Conservation (phyloP, 2,797 vertebrate genomes). For the Mus caroli region DNA sequence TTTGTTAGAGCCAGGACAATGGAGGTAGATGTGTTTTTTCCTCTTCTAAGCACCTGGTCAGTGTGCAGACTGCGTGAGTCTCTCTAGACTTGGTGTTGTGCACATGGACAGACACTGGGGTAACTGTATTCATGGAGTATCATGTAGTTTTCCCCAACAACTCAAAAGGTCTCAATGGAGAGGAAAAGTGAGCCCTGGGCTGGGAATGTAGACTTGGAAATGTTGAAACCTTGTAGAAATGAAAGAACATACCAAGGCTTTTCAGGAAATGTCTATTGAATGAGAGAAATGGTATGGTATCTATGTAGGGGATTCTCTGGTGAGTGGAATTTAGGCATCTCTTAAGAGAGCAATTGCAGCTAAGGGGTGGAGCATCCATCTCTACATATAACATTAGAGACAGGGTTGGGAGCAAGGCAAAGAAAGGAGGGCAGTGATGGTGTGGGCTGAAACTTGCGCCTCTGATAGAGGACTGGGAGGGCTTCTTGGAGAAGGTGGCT, state of each 20-base stretch:
- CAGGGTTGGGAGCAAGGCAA: not conserved
- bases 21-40: not conserved
- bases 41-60: not conserved
- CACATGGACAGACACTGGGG: not conserved
- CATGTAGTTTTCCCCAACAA: not conserved
- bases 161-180: not conserved
- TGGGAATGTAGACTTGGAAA: constrained; percentile 47
- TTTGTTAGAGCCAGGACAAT: not conserved
- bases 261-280: constrained; percentile 14
- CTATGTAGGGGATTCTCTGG: not conserved
- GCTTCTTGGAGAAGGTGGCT: constrained; percentile 15
- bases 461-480: not conserved
- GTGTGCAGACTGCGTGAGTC: not conserved
- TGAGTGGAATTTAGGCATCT: not conserved
- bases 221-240: constrained; percentile 20
- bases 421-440: not conserved
- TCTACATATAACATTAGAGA: not conserved
- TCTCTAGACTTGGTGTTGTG: not conserved
- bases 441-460: not conserved
- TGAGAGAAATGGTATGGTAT: not conserved
- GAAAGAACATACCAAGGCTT: not conserved
- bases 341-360: accelerated
- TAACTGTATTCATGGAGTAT: not conserved
- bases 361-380: not conserved
- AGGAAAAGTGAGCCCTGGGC: not conserved